Base-by-base conservation (phyloP, 2,888 invertebrate species). In the Disparrhopalites patrizii region DNA sequence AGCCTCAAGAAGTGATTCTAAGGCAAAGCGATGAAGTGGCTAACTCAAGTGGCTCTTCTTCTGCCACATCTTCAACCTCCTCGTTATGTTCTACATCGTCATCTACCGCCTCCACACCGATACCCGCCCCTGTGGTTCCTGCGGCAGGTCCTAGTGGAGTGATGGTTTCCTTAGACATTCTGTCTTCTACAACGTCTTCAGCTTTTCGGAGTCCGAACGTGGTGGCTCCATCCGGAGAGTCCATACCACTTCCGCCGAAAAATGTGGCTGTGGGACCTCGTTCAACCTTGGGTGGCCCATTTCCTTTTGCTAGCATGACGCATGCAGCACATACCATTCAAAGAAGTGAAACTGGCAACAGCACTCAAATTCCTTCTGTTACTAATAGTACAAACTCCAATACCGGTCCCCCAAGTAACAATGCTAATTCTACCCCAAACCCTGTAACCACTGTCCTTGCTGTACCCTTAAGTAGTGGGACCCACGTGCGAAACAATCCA, bases 231-330 rank as follows among this genome's bases (percentile, higher is more conserved):
- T 78, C 79, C 57, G 73, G 73, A 20, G 70, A 73, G 57, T 56
- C 72, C 31, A 75, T 72, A 65, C 75, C 75, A 27, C 67, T 67
- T 33, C 74, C 70, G 56, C 71, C 75, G 47, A 72, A 72, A 63
- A 67, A 80, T 79, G 47, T 69, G 30, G 31, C 75, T 63, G 70
- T 81, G 83, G 76, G 82, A 85, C 74, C 83, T 81, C 79, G 60
- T 65, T 72, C 69, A 82, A 82, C 76, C 80, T 84, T 79, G 65
- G 76, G 69, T 69, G 81, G 88, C 79, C 83, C 86, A 78, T 93
- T 87, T 81, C 92, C 93, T 47, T 93, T 93, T 79, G 90, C 91
- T 77, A 92, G 92, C 80, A 93, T 93, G 93, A 91, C 91, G 54
- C 90, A 90, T 78, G 90, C 84, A 57, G 83, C 90, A 70, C 86